A percentile compares a stretch with the other conserved stretches of the same genome.
These are phyloP conservation scores for Camptogramma bilineatum DNA, from an alignment of 2,888 invertebrate genomes.

Conservation along the genomic window DNA sequence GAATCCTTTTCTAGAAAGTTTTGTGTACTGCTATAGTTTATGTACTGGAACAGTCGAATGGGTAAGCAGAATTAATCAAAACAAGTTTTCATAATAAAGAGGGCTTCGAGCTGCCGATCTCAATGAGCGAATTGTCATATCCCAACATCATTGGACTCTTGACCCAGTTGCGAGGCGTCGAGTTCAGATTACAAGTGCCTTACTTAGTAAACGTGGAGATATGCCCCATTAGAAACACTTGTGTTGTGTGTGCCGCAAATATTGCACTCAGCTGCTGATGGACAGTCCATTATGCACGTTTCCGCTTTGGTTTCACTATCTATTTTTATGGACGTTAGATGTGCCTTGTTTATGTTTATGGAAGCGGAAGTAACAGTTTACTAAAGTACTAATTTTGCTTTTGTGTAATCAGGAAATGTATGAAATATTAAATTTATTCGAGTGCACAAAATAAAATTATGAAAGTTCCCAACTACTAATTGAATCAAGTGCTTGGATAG, in stretches of 20 bases:
- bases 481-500: no score
- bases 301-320: conserved; percentile 42
- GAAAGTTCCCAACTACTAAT: no score
- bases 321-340: conserved; percentile 34
- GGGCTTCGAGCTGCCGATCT: conserved; percentile 41
- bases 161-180: conserved; percentile 58
- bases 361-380: conserved; percentile 4
- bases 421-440: no score
- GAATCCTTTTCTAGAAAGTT: conserved; percentile 31
- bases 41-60: conserved; percentile 30
- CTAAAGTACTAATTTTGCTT: not conserved
- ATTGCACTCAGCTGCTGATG: conserved; percentile 46
- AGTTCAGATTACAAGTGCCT: conserved; percentile 63
- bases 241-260: conserved; percentile 52
- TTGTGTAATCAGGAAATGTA: no score
- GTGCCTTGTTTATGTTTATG: conserved; percentile 16
- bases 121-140: conserved; percentile 49
- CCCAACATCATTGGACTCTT: conserved; percentile 60
- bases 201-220: conserved; percentile 59
- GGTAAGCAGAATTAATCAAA: conserved; percentile 33
- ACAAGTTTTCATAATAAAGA: conserved; percentile 38
- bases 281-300: conserved; percentile 44
- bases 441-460: no score
- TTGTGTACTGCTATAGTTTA: conserved; percentile 34
- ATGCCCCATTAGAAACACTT: conserved; percentile 61